These are phyloP conservation scores for Saccostrea echinata DNA, from an alignment of 1,140 invertebrate genomes.

Conservation along the genomic window DNA sequence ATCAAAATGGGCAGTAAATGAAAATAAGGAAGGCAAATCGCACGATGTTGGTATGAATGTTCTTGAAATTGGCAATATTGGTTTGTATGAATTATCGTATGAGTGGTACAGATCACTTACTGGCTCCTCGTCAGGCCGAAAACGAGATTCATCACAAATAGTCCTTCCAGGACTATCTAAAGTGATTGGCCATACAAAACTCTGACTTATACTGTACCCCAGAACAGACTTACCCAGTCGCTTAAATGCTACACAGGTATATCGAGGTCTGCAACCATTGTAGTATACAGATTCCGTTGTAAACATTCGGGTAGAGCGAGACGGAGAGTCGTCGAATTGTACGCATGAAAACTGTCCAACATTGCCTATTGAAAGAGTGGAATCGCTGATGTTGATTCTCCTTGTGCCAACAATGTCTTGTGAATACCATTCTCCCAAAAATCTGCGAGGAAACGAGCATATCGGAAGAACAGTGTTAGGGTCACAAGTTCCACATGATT, in stretches of 20 bases:
- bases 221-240: conserved; percentile 31
- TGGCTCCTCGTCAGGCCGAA: conserved; percentile 43
- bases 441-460: conserved; percentile 62
- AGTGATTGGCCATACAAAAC: conserved; percentile 51
- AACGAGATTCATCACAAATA: conserved; percentile 40
- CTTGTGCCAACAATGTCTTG: not conserved
- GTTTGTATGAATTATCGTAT: conserved; percentile 42
- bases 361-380: conserved; percentile 21
- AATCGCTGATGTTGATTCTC: conserved; percentile 48
- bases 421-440: conserved; percentile 61
- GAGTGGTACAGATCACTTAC: conserved; percentile 43
- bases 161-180: conserved; percentile 3
- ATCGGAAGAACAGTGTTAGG: conserved; percentile 33
- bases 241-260: conserved; percentile 49
- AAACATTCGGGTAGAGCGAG: conserved; percentile 31
- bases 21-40: conserved; percentile 38
- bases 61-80: conserved; percentile 38
- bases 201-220: conserved; percentile 50
- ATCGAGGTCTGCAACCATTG: conserved; percentile 53
- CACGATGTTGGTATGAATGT: conserved; percentile 31
- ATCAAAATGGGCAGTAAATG: conserved; percentile 30
- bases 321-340: conserved; percentile 33
- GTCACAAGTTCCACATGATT: conserved; percentile 65
- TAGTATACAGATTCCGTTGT: conserved; percentile 44
- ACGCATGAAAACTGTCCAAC: conserved; percentile 50